phyloP scores from a whole-genome alignment of 2,113 vertebrate species.

The Rhadina sibilatrix region DNA sequence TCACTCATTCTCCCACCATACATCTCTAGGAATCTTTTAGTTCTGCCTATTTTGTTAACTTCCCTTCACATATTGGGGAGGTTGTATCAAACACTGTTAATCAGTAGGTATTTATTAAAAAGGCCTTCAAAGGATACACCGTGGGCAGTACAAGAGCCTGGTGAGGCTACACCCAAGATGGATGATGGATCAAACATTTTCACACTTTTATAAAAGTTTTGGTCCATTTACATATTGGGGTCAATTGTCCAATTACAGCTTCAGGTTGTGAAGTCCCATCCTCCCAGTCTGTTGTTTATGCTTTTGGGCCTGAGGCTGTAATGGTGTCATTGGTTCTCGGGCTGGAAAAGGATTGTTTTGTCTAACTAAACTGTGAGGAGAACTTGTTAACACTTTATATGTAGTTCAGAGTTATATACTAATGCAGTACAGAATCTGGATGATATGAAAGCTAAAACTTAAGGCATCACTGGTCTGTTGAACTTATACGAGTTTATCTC shows the following conservation, averaged over 20 bases:
- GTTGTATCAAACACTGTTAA: neutral
- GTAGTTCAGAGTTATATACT: neutral
- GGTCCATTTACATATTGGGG: neutral
- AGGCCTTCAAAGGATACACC: too few relatives aligned
- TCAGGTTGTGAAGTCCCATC: neutral
- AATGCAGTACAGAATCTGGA: neutral
- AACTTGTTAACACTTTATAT: neutral
- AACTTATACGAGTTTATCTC: neutral
- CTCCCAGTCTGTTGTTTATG: neutral
- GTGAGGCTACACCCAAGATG: accelerated
- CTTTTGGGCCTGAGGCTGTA: neutral
- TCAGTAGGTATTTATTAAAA: neutral
- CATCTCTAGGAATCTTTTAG: neutral
- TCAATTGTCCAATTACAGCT: neutral
- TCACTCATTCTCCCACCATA: neutral
- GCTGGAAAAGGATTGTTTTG: neutral
- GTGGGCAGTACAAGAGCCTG: neutral
- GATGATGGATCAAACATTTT: accelerated
- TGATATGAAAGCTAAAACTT: neutral
- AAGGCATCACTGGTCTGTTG: neutral
- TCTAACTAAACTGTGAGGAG: neutral
- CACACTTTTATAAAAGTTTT: neutral
- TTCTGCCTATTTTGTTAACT: neutral
- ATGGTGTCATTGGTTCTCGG: accelerated
- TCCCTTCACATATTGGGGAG: neutral